Evolutionary conservation across 2,797 vertebrate species (phyloP).

Genomic region (Epinephelus malabaricus): DNA sequence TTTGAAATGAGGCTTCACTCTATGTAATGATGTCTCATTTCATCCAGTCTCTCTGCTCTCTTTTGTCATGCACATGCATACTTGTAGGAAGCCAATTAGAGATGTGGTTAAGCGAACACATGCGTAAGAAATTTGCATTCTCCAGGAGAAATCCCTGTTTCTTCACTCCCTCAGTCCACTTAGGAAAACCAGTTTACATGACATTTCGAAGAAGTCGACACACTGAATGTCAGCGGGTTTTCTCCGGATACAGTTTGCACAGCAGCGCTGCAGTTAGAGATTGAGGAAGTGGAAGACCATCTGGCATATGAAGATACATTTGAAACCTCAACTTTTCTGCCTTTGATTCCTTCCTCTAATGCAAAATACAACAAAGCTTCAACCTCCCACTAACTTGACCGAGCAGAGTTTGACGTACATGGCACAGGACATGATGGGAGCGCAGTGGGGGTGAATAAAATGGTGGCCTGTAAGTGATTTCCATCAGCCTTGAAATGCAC

Average conservation of each 20-base stretch:
- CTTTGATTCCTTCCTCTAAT: conserved; percentile 42
- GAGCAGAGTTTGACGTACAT: conserved; percentile 35
- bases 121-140: no score
- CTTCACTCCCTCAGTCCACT: neutral
- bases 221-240: neutral
- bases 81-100: neutral
- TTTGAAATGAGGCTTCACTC: neutral
- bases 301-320: conserved; percentile 39
- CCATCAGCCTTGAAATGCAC: conserved; percentile 69
- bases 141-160: neutral
- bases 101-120: neutral
- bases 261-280: conserved; percentile 27
- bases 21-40: neutral
- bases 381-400: conserved; percentile 8
- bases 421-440: conserved; percentile 49
- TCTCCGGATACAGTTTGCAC: neutral
- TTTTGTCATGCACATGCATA: neutral
- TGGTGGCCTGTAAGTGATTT: conserved; percentile 69
- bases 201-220: conserved; percentile 3
- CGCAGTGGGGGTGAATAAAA: conserved; percentile 53
- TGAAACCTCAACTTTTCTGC: conserved; percentile 43
- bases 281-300: conserved; percentile 63
- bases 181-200: neutral
- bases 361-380: conserved; percentile 1
- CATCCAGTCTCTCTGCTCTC: neutral